Evolutionary conservation across 2,888 invertebrate species (phyloP), one percentile per base, ranked within the genome.

Genomic region (Trilocha varians): DNA sequence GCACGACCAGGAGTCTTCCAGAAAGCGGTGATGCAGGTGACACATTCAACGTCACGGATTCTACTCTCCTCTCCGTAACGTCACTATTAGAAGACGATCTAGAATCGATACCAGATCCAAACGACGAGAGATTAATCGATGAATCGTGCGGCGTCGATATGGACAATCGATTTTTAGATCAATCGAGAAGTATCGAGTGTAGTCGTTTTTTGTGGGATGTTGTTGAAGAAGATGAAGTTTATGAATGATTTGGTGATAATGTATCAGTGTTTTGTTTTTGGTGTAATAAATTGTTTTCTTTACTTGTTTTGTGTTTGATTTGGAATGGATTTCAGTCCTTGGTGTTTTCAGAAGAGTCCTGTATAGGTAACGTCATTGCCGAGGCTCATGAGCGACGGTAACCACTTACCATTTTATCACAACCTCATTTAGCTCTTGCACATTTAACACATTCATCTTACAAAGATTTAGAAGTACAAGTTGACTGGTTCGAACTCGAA

Each of bases 21-120:
- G 82, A 80, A 42, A 53, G 79, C 0, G 79, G 80, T 1, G 83
- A 84, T 18, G 78, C 79, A 0, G 78, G 76, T 0, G 80, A 83
- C 34, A 54, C 69, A 0, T 55, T 70, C 41, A 71, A 70, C 47
- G 56, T 70, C 5, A 70, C 64, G 3, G 78, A 79, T 32, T 67
- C 80, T 0, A 70, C 77, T 0, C 48, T 82, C 0, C 57, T 82
- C 3, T 80, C 82, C 0, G 56, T 79, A 32, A 72, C 80, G n/a
- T 78, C 82, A 41, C 53, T 83, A 1, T 50, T 76, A 1, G 79
- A 78, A 13, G 75, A 76, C 1, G 77, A 78, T 17, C 14, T 61
- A 1, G 71, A 70, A 1, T 62, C 67, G 0, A 38, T 61, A 1
- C 17, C 55, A 0, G 68, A 66, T 25, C 25, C 25, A 1, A 25